Base-by-base conservation (phyloP, 1,140 invertebrate genomes). In the Laupala kohalensis region DNA sequence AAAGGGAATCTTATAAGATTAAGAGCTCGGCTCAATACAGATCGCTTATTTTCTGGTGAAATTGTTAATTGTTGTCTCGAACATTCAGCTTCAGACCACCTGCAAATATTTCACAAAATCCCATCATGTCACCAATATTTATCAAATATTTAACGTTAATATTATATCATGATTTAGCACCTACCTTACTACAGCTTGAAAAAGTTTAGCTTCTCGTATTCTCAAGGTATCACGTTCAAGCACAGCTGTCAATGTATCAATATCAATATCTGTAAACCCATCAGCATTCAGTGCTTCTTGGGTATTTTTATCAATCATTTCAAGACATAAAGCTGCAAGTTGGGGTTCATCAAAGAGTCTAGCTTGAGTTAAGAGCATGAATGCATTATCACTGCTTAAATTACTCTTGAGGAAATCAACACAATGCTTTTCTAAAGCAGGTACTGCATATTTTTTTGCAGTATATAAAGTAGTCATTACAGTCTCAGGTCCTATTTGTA, bases 401-500 rank as follows among this genome's bases (percentile, higher is more conserved):
- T 93, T 92, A 29, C 86, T 85, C 76, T 93, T 90, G 13, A 95
- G 81, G 80, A 92, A 94, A 76, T 94, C 91, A 1, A 94, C 92
- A 82, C 93, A 95, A 74, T 90, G 90, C 74, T 90, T 88, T 78
- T 94, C 92, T 71, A 95, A 80, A 12, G 90, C 88, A 13, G 90
- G 89, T 0, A 94, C 90, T 6, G 90, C 91, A 81, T 95, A 95
- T 77, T 95, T 95, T 76, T 94, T 94, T 6, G 92, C 92, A 6
- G 92, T 91, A 77, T 94, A 94, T 66, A 94, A 78, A 6, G 91
- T 92, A 1, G 91, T 91, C 91, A 94, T 94, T 2, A 94, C 92
- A 77, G 89, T 92, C 78, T 94, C 92, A 4, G 91, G 90, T 37
- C 90, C 91, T 77, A 94, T 92, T 74, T 89, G 85, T n/a, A 94